These are phyloP conservation scores for Monarcha castaneiventris DNA, from an alignment of 2,113 vertebrate species.

Conservation along the genomic window DNA sequence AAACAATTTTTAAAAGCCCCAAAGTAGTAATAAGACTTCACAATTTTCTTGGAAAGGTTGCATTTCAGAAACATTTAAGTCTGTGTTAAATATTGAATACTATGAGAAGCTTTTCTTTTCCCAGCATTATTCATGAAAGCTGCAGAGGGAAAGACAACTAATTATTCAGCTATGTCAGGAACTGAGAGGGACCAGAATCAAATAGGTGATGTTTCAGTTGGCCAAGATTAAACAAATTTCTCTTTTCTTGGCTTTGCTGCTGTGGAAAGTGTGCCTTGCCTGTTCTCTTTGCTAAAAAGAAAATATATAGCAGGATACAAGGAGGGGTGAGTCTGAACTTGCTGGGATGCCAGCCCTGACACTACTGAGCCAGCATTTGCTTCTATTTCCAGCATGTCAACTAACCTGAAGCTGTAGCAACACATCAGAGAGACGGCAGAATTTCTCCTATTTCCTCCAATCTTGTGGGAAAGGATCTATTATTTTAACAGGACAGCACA, in stretches of 20 bases:
- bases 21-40: background rate
- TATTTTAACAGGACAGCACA: background rate
- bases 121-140: background rate
- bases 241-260: background rate
- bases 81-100: background rate
- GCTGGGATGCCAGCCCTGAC: background rate
- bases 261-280: background rate
- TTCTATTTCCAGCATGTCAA: background rate
- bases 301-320: background rate
- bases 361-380: background rate
- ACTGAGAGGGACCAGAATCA: background rate
- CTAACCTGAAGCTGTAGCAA: background rate
- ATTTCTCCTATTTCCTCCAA: background rate
- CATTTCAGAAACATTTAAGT: background rate
- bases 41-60: background rate
- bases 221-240: background rate
- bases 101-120: background rate
- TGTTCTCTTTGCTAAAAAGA: background rate
- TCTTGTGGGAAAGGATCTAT: background rate
- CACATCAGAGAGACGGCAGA: background rate
- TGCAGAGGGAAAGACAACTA: background rate
- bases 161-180: background rate
- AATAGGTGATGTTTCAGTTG: background rate
- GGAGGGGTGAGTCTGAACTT: background rate
- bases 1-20: background rate